Conservation (phyloP, 2,888 invertebrate genomes). For the Pocota personata region DNA sequence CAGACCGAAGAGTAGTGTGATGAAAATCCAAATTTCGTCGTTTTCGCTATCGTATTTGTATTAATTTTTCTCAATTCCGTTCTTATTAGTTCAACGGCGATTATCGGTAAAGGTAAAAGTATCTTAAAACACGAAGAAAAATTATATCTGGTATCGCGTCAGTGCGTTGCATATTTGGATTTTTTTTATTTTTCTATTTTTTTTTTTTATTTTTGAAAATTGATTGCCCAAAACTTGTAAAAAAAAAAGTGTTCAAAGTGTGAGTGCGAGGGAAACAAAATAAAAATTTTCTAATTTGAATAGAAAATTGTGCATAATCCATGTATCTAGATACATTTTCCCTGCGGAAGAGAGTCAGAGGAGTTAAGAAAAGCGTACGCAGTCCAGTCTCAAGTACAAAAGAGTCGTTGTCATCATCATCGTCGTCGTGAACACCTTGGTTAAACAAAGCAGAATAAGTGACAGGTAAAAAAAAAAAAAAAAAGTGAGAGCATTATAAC, state of each 20-base stretch:
- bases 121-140: slow-evolving; percentile 2
- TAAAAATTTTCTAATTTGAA: slow-evolving; percentile 36
- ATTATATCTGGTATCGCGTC: neutral
- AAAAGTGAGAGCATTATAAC: slow-evolving; percentile 63
- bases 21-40: slow-evolving; percentile 53
- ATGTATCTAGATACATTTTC: slow-evolving; percentile 68
- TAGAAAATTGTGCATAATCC: slow-evolving; percentile 67
- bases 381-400: slow-evolving; percentile 68
- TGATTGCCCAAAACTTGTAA: neutral
- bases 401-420: slow-evolving; percentile 62
- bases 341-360: slow-evolving; percentile 41
- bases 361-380: slow-evolving; percentile 59
- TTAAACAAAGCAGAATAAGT: slow-evolving; percentile 59
- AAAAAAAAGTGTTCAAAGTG: slow-evolving; percentile 4
- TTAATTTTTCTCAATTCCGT: slow-evolving; percentile 27
- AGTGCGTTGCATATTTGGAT: slow-evolving; percentile 22
- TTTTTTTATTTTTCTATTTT: neutral
- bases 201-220: neutral
- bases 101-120: slow-evolving; percentile 33
- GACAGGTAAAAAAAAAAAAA: slow-evolving; percentile 44
- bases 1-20: slow-evolving; percentile 67
- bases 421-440: slow-evolving; percentile 52
- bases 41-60: slow-evolving; percentile 42
- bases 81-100: slow-evolving; percentile 17
- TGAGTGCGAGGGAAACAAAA: slow-evolving; percentile 4